Base-by-base conservation (phyloP, 2,797 vertebrate species). In the Hemibagrus guttatus region DNA sequence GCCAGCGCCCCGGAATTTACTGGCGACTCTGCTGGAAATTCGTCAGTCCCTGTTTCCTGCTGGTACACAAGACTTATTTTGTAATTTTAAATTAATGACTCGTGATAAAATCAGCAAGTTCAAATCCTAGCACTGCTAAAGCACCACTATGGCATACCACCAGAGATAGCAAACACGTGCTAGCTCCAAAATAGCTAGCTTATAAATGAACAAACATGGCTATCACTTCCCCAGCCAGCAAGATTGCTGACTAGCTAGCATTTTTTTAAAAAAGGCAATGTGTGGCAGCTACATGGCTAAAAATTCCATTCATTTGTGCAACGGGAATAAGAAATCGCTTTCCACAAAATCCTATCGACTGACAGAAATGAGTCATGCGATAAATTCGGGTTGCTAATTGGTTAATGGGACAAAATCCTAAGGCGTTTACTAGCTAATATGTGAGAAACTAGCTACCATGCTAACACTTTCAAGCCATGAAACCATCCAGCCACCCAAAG, bases 11-110 rank as follows among this genome's bases (percentile, higher is more conserved):
- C 26, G 96, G 96, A 69, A 90, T 93, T 58, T 98, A 98, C 92
- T 98, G 97, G 97, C 94, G 97, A 82, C 92, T 98, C 82, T 98
- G 97, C 93, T 98, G 97, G 97, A 98, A 98, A 93, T 97, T 97
- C 91, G 96, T 98, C 90, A 98, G 97, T 83, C 97, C 97, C 72
- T 97, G 97, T 91, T 98, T 97, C 89, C 96, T 98, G 31, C 91
- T 98, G 96, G 97, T 98, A 92, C 94, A 95, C 4, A 16, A 46
- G 16, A 46, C 61, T 80, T 49, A 49, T 7, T 49, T 49, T 49
- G 7, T 49, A 49, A 49, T 9, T 49, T 49, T 8, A 49, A 49
- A 49, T 49, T 39, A 2, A 39, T 39, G 4, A 49, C 46, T 49
- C 9, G 7, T 49, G 46, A 7, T 49, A 7, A 49, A 49, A 49